phyloP scores from a whole-genome alignment of 2,113 vertebrate genomes.

The Toxostoma redivivum region DNA sequence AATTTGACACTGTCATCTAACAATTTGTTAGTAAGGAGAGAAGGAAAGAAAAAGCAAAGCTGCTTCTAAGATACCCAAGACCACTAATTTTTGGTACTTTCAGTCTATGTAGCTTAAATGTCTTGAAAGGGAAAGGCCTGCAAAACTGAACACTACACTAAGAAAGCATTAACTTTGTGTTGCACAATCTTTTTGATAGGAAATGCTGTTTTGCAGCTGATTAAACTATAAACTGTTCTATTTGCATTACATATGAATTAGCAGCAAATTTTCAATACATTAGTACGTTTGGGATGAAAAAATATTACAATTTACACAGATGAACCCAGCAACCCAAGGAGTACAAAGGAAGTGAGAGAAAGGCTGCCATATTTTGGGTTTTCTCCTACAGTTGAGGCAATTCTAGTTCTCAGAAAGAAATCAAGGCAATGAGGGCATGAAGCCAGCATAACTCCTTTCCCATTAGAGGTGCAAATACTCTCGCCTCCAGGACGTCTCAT shows the following conservation, averaged over 20 bases:
- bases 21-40: not conserved
- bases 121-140: not conserved
- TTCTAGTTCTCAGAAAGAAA: not conserved
- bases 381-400: not conserved
- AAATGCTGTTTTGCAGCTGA: not conserved
- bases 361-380: not conserved
- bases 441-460: not conserved
- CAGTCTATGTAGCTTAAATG: rapidly evolving
- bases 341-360: not conserved
- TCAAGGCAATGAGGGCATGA: not conserved
- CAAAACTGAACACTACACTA: not conserved
- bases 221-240: not conserved
- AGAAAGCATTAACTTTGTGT: not conserved
- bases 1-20: rapidly evolving
- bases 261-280: not conserved
- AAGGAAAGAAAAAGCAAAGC: not conserved
- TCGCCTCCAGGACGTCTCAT: not conserved
- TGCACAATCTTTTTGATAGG: not conserved
- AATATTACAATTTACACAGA: not conserved
- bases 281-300: not conserved
- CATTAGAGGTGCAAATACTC: not conserved
- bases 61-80: not conserved
- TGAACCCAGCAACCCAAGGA: not conserved
- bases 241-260: not conserved
- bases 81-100: not conserved